Evolutionary conservation across 2,113 vertebrate species (phyloP).

Genomic region (Megaptera novaeangliae): DNA sequence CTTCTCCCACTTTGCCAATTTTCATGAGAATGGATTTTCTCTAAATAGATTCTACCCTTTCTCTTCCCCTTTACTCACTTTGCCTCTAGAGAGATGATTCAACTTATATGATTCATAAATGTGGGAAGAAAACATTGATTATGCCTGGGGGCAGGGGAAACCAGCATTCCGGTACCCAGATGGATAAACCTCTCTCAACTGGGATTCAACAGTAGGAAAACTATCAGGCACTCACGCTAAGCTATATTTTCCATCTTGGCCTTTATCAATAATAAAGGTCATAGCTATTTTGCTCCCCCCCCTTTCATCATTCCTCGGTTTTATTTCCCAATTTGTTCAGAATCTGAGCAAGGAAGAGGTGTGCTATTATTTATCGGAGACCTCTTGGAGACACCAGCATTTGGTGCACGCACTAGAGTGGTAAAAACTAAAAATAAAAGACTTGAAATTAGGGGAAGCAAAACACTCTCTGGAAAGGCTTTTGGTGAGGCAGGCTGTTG

Average conservation of each 20-base stretch:
- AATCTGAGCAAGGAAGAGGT: not conserved
- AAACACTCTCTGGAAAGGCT: not conserved
- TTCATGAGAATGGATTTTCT: not conserved
- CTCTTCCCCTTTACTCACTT: not conserved
- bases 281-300: not conserved
- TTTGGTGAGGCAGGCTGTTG: not conserved
- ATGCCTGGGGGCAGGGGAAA: not conserved
- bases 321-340: constrained; percentile 5
- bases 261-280: not conserved
- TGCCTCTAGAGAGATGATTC: not conserved
- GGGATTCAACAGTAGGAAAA: not conserved
- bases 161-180: not conserved
- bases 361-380: not conserved
- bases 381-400: not conserved
- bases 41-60: not conserved
- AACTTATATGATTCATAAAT: not conserved
- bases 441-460: constrained; percentile 5
- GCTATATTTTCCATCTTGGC: not conserved
- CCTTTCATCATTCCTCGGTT: not conserved
- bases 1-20: not conserved
- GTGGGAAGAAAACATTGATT: not conserved
- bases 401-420: not conserved
- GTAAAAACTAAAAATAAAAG: not conserved
- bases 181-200: not conserved
- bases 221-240: not conserved